Base-by-base conservation (phyloP, 2,797 vertebrate species). In the Okamejei kenojei region DNA sequence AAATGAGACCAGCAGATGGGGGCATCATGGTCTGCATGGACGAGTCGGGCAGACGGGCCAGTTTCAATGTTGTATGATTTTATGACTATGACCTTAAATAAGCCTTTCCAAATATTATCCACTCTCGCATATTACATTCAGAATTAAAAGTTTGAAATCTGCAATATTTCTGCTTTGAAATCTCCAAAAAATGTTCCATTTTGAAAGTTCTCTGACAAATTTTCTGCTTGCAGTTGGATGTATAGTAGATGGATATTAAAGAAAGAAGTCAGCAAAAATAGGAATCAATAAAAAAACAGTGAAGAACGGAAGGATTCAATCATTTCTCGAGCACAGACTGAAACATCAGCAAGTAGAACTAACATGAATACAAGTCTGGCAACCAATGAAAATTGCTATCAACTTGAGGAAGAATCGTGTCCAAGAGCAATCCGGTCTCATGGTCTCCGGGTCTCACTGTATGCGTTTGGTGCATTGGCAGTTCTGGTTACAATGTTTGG, bases 401-500 rank as follows among this genome's bases (percentile, higher is more conserved):
- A 96, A 93, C 94, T 94, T 0, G 7, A 95, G 78, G 97, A 96
- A 35, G 93, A 93, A 93, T 96, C 96, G 93, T 97, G 96, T 93
- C 78, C 94, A 93, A 96, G 95, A 93, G 96, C 93, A 94, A 95
- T 8, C 90, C 96, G 96, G 96, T 94, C 96, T 8, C 95, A 93
- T 86, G 95, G 93, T 7, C 68, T 94, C 63, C 96, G 94, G 8
- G 93, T 94, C 91, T 94, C 95, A 79, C 95, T 97, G 93, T 97
- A 97, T 81, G 81, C 94, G 91, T 93, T 96, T 93, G 96, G 97
- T 96, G 80, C 93, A 92, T 94, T 95, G 4, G 93, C 97, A 92
- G 96, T 97, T 93, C 93, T 97, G 74, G 94, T 95, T 91, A 98
- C 97, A 2, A 79, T 97, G n/a, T 93, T 94, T 93, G 97, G 97